Conservation (phyloP, 2,797 vertebrate species). For the Platyrinchus mystaceus region DNA sequence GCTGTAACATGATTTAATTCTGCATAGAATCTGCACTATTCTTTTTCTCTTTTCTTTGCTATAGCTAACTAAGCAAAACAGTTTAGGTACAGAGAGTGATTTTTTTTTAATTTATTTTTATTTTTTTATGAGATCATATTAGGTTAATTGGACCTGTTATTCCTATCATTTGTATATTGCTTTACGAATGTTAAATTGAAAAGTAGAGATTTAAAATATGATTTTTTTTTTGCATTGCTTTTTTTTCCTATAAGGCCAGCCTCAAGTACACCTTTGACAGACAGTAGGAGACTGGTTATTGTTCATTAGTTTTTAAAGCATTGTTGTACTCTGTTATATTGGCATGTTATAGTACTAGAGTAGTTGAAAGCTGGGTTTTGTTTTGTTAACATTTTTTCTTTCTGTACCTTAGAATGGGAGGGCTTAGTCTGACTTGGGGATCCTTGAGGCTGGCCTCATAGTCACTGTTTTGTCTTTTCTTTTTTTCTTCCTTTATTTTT, state of each 20-base stretch:
- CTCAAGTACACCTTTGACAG: conserved; percentile 83
- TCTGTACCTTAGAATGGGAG: conserved; percentile 75
- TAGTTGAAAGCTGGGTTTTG: conserved; percentile 45
- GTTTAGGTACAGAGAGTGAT: conserved; percentile 72
- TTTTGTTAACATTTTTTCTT: neutral
- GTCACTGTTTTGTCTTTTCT: conserved; percentile 97
- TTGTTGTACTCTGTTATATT: conserved; percentile 40
- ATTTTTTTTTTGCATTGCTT: conserved; percentile 87
- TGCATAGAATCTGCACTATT: conserved; percentile 78
- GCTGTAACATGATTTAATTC: conserved; percentile 40
- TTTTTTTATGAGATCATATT: conserved; percentile 40
- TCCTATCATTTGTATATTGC: conserved; percentile 75
- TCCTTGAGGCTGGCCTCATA: conserved; percentile 92
- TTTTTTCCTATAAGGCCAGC: conserved; percentile 86
- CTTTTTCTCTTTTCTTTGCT: conserved; percentile 78
- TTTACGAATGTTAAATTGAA: conserved; percentile 77
- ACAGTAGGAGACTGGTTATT: conserved; percentile 66
- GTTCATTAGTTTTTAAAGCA: conserved; percentile 48
- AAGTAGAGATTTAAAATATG: conserved; percentile 75
- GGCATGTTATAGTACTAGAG: conserved; percentile 50
- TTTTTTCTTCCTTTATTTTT: conserved; percentile 91
- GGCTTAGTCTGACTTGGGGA: conserved; percentile 85
- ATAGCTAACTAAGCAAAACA: conserved; percentile 81
- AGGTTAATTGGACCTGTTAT: conserved; percentile 71
- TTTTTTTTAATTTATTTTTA: conserved; percentile 3